A percentile compares a stretch with the other conserved stretches of the same genome.
Conservation (phyloP, 2,888 invertebrate species). For the Ophion costatus region DNA sequence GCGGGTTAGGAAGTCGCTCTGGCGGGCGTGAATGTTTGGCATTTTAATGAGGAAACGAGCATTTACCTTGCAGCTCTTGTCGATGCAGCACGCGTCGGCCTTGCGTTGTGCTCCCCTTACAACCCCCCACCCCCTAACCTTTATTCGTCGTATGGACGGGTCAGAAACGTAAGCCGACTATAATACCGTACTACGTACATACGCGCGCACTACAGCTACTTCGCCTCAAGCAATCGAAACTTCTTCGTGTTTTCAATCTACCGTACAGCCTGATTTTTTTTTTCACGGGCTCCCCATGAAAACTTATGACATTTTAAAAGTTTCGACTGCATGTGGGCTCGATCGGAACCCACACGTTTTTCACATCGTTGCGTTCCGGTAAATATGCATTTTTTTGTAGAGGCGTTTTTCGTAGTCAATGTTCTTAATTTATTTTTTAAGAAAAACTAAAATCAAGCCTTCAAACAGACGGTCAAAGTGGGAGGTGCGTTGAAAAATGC, state of each 20-base stretch:
- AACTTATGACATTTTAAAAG: no score
- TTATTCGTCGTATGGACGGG: neutral
- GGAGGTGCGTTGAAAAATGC: no score
- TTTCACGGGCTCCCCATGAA: no score
- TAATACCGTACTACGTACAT: neutral
- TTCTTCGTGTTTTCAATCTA: neutral
- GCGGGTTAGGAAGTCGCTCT: constrained; percentile 78
- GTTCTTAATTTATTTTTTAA: no score
- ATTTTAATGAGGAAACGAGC: constrained; percentile 82
- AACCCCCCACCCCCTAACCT: neutral
- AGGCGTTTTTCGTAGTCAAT: no score
- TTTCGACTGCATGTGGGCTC: no score
- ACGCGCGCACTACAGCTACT: neutral
- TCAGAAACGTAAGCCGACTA: neutral
- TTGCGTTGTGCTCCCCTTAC: constrained; percentile 57
- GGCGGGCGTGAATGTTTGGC: constrained; percentile 77
- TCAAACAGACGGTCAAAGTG: no score
- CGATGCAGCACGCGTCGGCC: constrained; percentile 69
- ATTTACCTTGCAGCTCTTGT: constrained; percentile 74
- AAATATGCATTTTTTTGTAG: no score
- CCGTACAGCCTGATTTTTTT: no score
- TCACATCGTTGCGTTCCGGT: no score
- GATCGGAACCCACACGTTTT: no score
- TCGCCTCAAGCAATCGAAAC: neutral
- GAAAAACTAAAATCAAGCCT: no score